Evolutionary conservation across 37 sponge, comb jelly and placozoan species (phyloP).

Genomic region (Corticium candelabrum): DNA sequence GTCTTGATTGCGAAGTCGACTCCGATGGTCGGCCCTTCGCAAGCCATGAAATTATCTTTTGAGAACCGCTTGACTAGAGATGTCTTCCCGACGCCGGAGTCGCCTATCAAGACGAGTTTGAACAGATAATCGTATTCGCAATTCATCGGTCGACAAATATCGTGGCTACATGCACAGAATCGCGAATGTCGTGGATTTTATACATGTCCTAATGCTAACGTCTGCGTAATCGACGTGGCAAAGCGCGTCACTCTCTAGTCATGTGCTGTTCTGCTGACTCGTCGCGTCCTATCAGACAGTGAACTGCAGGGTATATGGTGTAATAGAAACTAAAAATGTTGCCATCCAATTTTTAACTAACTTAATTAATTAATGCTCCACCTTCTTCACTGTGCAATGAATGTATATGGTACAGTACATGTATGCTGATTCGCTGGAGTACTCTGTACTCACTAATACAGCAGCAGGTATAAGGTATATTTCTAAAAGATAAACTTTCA

Average conservation of each 20-base stretch:
- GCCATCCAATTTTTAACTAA: background rate
- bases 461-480: no score
- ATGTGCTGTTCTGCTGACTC: background rate
- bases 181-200: no score
- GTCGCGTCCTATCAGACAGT: no score
- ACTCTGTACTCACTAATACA: no score
- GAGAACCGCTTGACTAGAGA: slow-evolving; percentile 21
- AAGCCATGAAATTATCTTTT: slow-evolving; percentile 35
- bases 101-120: slow-evolving; percentile 37
- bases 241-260: background rate
- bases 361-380: background rate
- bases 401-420: no score
- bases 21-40: slow-evolving; percentile 80
- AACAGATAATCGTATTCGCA: slow-evolving; percentile 34
- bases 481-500: no score
- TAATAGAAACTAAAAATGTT: no score
- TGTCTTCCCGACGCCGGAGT: slow-evolving; percentile 33
- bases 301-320: no score
- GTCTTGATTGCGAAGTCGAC: slow-evolving; percentile 85
- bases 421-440: no score
- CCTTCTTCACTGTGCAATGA: background rate
- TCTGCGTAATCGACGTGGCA: background rate
- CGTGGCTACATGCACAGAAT: no score
- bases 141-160: slow-evolving; percentile 18
- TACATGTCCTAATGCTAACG: background rate